Conservation (phyloP, 2,888 invertebrate genomes). For the Amblyteles armatorius region DNA sequence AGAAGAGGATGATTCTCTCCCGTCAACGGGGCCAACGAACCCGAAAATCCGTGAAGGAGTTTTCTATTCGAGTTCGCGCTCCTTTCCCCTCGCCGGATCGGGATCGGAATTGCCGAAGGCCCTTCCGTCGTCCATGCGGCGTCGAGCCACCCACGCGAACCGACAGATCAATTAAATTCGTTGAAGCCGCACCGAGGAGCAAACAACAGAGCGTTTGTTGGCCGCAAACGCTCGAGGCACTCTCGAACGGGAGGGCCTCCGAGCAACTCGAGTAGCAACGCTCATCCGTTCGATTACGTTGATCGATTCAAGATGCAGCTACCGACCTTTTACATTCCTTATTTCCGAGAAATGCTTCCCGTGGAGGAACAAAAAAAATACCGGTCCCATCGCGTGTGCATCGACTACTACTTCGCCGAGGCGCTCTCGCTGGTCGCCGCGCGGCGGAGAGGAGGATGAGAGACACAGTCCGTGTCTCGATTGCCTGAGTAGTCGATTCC, state of each 20-base stretch:
- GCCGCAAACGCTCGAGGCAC: conserved; percentile 25
- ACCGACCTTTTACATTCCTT: conserved; percentile 44
- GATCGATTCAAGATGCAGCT: conserved; percentile 67
- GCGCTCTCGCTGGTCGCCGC: conserved; percentile 29
- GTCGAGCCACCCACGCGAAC: conserved; percentile 25
- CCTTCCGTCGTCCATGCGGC: conserved; percentile 11
- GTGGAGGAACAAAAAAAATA: conserved; percentile 34
- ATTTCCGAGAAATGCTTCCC: conserved; percentile 62
- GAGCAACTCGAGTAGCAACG: conserved; percentile 13
- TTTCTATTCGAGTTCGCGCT: conserved; percentile 19
- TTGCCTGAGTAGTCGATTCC: conserved; percentile 45
- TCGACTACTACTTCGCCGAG: neutral
- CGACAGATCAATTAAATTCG: conserved; percentile 59
- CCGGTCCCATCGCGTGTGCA: conserved; percentile 19
- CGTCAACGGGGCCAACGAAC: conserved; percentile 43
- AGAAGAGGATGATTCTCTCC: neutral
- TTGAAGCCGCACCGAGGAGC: conserved; percentile 27
- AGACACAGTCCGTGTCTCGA: conserved; percentile 55
- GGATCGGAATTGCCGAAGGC: neutral
- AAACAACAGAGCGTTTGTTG: conserved; percentile 60
- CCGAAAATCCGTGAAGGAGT: conserved; percentile 49
- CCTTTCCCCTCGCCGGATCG: neutral
- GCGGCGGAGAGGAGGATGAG: neutral
- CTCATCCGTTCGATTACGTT: conserved; percentile 56
- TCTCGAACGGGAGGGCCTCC: neutral